Percentiles rank a stretch among this genome's conserved stretches.
Conservation (phyloP, 2,888 invertebrate genomes). For the Cheilosia soror region DNA sequence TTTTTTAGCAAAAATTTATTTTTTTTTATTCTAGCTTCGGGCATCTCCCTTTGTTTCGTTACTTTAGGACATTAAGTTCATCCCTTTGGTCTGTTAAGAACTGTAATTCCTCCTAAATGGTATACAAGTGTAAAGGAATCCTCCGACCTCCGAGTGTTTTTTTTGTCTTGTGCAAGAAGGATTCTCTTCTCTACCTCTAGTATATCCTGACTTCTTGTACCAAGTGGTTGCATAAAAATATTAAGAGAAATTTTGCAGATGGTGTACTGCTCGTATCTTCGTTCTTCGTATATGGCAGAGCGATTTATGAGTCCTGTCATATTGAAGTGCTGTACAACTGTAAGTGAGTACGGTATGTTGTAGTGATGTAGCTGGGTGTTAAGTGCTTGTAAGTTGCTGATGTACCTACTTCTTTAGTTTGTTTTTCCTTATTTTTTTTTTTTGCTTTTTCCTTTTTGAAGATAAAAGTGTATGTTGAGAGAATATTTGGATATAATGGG, state of each 20-base stretch:
- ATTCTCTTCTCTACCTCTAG: constrained; percentile 20
- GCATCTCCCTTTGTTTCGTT: constrained; percentile 60
- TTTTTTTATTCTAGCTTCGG: background rate
- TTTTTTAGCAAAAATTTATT: too few relatives aligned
- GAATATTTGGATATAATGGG: constrained; percentile 28
- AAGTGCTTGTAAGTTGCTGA: constrained; percentile 67
- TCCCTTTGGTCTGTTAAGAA: constrained; percentile 69
- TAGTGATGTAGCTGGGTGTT: constrained; percentile 65
- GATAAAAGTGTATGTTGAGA: constrained; percentile 13
- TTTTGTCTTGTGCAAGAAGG: constrained; percentile 11
- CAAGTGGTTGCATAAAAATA: constrained; percentile 68
- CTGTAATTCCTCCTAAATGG: constrained; percentile 70
- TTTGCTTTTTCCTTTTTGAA: background rate
- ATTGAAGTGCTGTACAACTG: constrained; percentile 50
- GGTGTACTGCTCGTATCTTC: constrained; percentile 53
- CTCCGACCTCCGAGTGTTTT: constrained; percentile 26
- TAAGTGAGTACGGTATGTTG: constrained; percentile 41
- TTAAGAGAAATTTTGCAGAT: constrained; percentile 60
- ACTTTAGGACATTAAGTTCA: constrained; percentile 65
- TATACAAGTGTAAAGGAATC: constrained; percentile 60
- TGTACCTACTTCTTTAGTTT: constrained; percentile 19
- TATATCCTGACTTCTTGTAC: constrained; percentile 45
- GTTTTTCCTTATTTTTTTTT: background rate
- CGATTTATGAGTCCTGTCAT: constrained; percentile 73
- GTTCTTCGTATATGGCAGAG: constrained; percentile 46